Conservation (phyloP, 2,113 vertebrate species). For the Notechis scutatus region DNA sequence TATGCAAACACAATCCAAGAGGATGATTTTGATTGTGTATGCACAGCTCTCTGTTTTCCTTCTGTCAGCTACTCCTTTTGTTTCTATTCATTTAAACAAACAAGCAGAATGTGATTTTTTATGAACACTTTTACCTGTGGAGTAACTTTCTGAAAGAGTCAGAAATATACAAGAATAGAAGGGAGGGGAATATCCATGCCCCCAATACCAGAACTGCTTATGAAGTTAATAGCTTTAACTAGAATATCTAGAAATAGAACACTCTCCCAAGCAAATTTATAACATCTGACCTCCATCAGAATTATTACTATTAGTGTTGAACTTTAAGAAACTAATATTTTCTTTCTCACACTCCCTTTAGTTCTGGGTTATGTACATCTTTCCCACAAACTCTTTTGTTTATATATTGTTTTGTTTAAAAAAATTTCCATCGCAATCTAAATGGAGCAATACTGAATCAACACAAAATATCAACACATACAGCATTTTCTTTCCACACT, state of each 20-base stretch:
- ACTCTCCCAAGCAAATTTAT: neutral
- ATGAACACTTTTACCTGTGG: neutral
- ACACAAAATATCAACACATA: neutral
- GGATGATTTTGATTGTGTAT: neutral
- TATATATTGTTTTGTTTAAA: neutral
- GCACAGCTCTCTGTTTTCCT: neutral
- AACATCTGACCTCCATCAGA: neutral
- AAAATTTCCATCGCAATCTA: neutral
- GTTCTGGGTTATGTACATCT: neutral
- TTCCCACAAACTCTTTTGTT: neutral
- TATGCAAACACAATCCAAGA: neutral
- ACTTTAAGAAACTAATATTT: neutral
- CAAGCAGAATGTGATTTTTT: neutral
- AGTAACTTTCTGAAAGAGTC: neutral
- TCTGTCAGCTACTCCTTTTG: neutral
- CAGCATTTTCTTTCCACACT: neutral
- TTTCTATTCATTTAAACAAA: neutral
- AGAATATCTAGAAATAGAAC: neutral
- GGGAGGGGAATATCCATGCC: neutral
- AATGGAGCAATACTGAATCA: neutral
- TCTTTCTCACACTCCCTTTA: neutral
- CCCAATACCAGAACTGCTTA: neutral
- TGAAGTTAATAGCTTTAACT: neutral
- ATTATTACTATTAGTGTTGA: neutral
- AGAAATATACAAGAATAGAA: neutral